Evolutionary conservation across 2,888 invertebrate genomes (phyloP).

Genomic region (Fragum fragum): DNA sequence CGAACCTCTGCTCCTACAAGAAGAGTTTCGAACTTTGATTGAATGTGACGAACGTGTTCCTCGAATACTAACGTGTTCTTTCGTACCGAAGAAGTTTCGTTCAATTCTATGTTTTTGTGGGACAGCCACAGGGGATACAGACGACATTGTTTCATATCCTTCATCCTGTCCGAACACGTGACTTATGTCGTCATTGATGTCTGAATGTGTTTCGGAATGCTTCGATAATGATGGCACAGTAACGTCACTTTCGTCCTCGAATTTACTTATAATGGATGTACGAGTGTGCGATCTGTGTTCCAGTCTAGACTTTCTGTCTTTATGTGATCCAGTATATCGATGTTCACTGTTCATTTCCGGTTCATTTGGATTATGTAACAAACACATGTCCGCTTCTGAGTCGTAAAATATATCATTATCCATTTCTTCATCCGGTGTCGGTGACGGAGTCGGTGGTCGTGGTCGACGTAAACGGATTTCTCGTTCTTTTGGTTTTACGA

Average conservation of each 20-base stretch:
- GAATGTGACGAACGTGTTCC: conserved; percentile 52
- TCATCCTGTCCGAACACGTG: conserved; percentile 66
- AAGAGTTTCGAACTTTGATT: conserved; percentile 35
- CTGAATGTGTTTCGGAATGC: conserved; percentile 20
- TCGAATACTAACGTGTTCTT: conserved; percentile 55
- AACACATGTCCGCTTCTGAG: conserved; percentile 29
- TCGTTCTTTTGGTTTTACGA: conserved; percentile 72
- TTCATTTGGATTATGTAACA: conserved; percentile 24
- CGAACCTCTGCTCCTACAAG: not conserved
- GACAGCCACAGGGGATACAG: conserved; percentile 53
- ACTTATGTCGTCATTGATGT: conserved; percentile 41
- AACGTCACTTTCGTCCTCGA: conserved; percentile 31
- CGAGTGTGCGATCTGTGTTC: conserved; percentile 25
- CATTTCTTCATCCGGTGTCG: conserved; percentile 56
- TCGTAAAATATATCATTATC: conserved; percentile 41
- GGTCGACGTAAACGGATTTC: conserved; percentile 70
- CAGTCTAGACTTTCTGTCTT: not conserved
- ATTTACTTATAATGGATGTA: conserved; percentile 47
- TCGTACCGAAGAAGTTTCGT: conserved; percentile 38
- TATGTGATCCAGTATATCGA: not conserved
- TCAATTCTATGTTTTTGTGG: conserved; percentile 34
- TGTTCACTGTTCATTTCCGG: conserved; percentile 32
- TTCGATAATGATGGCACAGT: conserved; percentile 7
- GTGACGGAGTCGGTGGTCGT: conserved; percentile 65
- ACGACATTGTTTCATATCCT: conserved; percentile 71